Evolutionary conservation across 1,140 invertebrate species (phyloP).

Genomic region (Pogonus chalceus): DNA sequence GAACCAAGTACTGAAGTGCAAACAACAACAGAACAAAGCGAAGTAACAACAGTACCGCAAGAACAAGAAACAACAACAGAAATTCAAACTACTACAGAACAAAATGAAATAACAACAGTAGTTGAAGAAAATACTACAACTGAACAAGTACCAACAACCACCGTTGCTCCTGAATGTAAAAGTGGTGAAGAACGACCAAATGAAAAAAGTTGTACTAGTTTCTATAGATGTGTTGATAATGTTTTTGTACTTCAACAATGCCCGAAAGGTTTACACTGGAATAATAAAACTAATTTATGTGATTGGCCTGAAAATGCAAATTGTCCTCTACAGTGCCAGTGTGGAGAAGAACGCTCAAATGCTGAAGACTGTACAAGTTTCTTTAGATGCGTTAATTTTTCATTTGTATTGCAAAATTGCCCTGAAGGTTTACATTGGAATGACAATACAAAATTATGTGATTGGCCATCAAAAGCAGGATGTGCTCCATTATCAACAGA

Average conservation of each 20-base stretch:
- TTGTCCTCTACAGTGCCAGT: background rate
- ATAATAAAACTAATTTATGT: background rate
- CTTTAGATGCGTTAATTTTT: too few relatives aligned
- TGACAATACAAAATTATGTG: constrained; percentile 20
- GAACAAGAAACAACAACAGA: background rate
- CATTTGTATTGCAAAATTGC: too few relatives aligned
- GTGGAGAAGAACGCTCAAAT: too few relatives aligned
- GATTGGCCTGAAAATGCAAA: background rate
- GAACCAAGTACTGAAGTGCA: background rate
- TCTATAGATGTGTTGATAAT: background rate
- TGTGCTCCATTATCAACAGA: too few relatives aligned
- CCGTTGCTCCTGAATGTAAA: background rate
- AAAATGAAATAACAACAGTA: background rate
- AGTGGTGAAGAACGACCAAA: background rate
- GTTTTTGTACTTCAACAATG: background rate
- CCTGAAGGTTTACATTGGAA: constrained; percentile 26
- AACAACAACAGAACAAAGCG: background rate
- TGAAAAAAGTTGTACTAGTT: background rate
- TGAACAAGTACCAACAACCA: background rate
- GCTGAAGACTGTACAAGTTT: too few relatives aligned
- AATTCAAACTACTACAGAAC: background rate
- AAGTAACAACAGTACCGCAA: background rate
- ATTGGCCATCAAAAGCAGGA: constrained; percentile 13
- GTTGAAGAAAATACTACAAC: background rate
- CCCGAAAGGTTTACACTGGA: background rate